phyloP scores from a whole-genome alignment of 2,797 vertebrate genomes.

The Falco peregrinus region DNA sequence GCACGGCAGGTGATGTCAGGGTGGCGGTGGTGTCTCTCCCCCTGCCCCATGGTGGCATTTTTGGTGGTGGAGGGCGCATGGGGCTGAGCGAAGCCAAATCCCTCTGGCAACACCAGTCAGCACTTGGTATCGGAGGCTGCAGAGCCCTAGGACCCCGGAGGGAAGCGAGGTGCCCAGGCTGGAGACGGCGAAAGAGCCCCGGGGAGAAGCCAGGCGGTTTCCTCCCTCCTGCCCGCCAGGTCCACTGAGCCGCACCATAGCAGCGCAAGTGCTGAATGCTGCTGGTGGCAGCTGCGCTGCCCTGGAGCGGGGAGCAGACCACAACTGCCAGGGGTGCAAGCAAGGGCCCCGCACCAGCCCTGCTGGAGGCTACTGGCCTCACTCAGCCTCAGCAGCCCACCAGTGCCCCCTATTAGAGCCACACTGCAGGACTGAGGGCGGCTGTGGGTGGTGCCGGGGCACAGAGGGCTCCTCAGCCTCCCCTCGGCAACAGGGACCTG shows the following conservation, averaged over 20 bases:
- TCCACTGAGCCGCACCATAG: rapidly evolving
- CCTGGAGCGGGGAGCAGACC: not conserved
- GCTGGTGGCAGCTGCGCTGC: rapidly evolving
- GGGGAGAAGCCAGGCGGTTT: not conserved
- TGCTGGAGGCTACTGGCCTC: rapidly evolving
- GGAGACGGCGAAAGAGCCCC: not conserved
- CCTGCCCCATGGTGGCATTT: rapidly evolving
- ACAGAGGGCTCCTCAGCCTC: not conserved
- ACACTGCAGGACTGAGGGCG: rapidly evolving
- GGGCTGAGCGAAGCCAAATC: not conserved
- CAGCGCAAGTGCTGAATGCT: rapidly evolving
- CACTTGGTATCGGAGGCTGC: not conserved
- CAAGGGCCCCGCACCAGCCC: not conserved
- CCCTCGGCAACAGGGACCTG: rapidly evolving
- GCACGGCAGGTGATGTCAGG: rapidly evolving
- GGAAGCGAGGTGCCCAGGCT: too few relatives aligned
- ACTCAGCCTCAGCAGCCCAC: not conserved
- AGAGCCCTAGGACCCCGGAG: not conserved
- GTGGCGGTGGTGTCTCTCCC: not conserved
- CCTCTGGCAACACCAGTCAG: not conserved
- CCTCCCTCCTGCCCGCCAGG: not conserved
- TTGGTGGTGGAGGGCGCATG: rapidly evolving
- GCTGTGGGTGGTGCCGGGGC: not conserved
- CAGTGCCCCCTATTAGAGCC: not conserved
- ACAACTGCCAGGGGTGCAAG: too few relatives aligned